Percentiles rank a stretch among this genome's conserved stretches.
phyloP scores from a whole-genome alignment of 2,888 invertebrate genomes.

The Nebria salina region DNA sequence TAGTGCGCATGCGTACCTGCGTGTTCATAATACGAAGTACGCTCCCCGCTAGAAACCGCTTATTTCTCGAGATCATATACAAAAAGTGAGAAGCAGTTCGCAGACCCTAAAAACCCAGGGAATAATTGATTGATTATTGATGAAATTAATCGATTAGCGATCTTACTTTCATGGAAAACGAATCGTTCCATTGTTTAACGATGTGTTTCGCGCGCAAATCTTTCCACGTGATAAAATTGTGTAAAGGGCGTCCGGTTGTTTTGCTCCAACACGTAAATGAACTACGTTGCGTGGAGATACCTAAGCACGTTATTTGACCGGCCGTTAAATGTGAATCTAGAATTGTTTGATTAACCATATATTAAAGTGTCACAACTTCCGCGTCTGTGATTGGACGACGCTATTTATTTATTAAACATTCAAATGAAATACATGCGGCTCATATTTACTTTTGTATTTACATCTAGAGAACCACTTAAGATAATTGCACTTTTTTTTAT shows the following conservation, averaged over 20 bases:
- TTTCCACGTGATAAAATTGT: conserved; percentile 78
- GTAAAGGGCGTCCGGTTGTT: conserved; percentile 68
- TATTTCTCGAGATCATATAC: conserved; percentile 80
- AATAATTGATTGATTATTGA: not conserved
- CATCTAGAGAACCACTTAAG: too few species aligned
- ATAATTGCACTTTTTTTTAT: too few species aligned
- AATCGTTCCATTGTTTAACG: conserved; percentile 68
- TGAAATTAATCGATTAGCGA: not conserved
- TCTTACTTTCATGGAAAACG: conserved; percentile 65
- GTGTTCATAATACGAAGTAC: conserved; percentile 85
- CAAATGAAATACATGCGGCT: too few species aligned
- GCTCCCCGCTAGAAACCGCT: conserved; percentile 85
- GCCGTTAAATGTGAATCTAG: conserved; percentile 76
- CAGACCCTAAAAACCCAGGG: conserved; percentile 40
- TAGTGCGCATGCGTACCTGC: conserved; percentile 69
- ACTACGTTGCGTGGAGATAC: conserved; percentile 71
- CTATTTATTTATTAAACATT: too few species aligned
- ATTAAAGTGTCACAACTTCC: too few species aligned
- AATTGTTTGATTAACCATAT: conserved; percentile 49
- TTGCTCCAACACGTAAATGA: conserved; percentile 75
- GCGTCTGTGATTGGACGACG: too few species aligned
- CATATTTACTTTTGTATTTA: too few species aligned
- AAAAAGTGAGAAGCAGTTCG: conserved; percentile 61
- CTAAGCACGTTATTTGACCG: conserved; percentile 77
- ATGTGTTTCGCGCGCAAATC: conserved; percentile 69